phyloP scores from a whole-genome alignment of 1,140 invertebrate genomes.

The Calliopsis andreniformis region DNA sequence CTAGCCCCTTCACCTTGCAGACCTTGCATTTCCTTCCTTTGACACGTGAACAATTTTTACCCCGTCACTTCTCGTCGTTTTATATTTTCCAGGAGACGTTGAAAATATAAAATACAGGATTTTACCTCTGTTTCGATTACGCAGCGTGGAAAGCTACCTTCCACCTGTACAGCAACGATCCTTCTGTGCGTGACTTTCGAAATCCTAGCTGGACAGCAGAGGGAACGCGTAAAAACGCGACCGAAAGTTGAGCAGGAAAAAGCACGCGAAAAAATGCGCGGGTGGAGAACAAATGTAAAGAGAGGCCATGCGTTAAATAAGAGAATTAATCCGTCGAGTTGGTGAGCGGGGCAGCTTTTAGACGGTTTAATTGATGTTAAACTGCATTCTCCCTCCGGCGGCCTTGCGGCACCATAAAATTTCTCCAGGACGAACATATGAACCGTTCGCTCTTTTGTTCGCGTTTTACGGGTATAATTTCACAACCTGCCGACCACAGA shows the following conservation, averaged over 20 bases:
- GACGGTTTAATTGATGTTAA: constrained; percentile 54
- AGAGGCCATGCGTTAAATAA: constrained; percentile 50
- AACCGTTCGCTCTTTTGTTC: constrained; percentile 50
- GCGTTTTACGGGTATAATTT: constrained; percentile 41
- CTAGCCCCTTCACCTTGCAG: neutral
- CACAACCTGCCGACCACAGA: constrained; percentile 46
- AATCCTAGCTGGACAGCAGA: constrained; percentile 1
- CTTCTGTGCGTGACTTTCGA: neutral
- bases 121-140: too few species aligned
- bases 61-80: constrained; percentile 37
- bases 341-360: constrained; percentile 35
- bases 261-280: neutral
- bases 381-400: constrained; percentile 9
- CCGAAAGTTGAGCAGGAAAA: constrained; percentile 25
- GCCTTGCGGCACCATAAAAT: constrained; percentile 37
- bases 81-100: constrained; percentile 33
- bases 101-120: too few species aligned
- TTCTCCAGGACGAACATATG: constrained; percentile 32
- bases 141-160: too few species aligned
- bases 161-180: too few species aligned
- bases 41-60: constrained; percentile 62
- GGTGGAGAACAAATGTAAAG: constrained; percentile 14
- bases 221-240: neutral
- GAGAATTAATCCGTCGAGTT: constrained; percentile 41
- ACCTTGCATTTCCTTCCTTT: constrained; percentile 12